phyloP scores from a whole-genome alignment of 2,888 invertebrate species.

The Athetis lepigone region DNA sequence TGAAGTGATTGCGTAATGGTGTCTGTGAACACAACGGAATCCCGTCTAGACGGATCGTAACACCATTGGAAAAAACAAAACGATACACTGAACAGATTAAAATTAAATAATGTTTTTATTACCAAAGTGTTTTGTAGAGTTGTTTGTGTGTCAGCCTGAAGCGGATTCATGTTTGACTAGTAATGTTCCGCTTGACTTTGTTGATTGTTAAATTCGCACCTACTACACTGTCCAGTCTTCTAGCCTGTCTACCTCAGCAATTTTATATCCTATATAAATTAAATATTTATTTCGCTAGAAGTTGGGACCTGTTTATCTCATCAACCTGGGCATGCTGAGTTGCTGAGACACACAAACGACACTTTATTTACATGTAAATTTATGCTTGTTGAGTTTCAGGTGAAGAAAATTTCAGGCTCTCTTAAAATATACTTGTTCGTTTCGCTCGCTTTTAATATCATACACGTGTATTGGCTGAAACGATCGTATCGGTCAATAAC shows the following conservation, averaged over 20 bases:
- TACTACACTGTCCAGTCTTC: not conserved
- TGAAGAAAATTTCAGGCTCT: not conserved
- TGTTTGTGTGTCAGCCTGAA: slow-evolving; percentile 11
- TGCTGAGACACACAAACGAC: slow-evolving; percentile 49
- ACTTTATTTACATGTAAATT: slow-evolving; percentile 24
- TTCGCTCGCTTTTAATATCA: slow-evolving; percentile 3
- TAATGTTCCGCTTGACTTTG: slow-evolving; percentile 14
- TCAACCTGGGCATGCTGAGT: slow-evolving; percentile 45
- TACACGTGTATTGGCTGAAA: slow-evolving; percentile 31
- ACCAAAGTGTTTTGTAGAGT: slow-evolving; percentile 34
- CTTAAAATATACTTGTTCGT: not conserved
- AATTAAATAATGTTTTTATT: slow-evolving; percentile 42
- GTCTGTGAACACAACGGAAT: slow-evolving; percentile 42
- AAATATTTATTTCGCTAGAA: slow-evolving; percentile 2
- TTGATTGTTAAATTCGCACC: not conserved
- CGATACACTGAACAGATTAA: slow-evolving; percentile 26
- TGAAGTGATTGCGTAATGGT: slow-evolving; percentile 59
- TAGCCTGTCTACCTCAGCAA: not conserved
- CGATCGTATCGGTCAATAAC: slow-evolving; percentile 29
- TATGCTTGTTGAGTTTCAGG: slow-evolving; percentile 42
- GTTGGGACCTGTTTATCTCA: slow-evolving; percentile 50
- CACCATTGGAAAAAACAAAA: slow-evolving; percentile 22
- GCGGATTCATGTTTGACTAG: slow-evolving; percentile 13
- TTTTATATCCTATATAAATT: slow-evolving; percentile 20
- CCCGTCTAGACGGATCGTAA: slow-evolving; percentile 51